A percentile compares a stretch with the other conserved stretches of the same genome.
These are phyloP conservation scores for Acarapis woodi DNA, from an alignment of 1,140 invertebrate genomes.

Conservation along the genomic window DNA sequence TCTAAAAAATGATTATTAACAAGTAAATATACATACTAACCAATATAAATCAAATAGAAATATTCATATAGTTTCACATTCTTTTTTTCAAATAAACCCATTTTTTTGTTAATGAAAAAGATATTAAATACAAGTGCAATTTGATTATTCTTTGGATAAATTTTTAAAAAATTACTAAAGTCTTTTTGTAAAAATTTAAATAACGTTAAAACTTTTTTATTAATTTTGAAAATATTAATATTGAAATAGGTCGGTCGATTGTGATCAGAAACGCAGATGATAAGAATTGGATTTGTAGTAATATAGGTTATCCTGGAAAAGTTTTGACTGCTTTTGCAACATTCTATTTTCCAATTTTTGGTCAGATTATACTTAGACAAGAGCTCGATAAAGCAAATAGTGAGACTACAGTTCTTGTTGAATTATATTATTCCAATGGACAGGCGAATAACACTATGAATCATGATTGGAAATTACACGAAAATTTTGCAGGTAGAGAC, in stretches of 20 bases:
- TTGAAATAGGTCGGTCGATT: constrained; percentile 45
- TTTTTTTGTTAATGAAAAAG: no score
- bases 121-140: no score
- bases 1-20: no score
- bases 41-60: no score
- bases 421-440: constrained; percentile 55
- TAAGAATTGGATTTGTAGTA: constrained; percentile 23
- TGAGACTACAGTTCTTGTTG: constrained; percentile 22
- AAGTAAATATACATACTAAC: no score
- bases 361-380: constrained; percentile 54
- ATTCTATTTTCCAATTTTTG: constrained; percentile 50
- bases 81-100: no score
- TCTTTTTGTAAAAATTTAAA: no score
- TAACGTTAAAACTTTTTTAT: no score
- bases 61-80: no score
- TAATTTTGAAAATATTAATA: no score
- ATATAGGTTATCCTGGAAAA: constrained; percentile 17
- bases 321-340: constrained; percentile 19
- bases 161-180: no score
- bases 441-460: constrained; percentile 22
- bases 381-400: constrained; percentile 18
- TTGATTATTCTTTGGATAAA: no score
- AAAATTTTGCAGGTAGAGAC: constrained; percentile 35
- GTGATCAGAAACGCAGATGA: constrained; percentile 34
- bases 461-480: constrained; percentile 34